phyloP scores from a whole-genome alignment of 2,888 invertebrate species.

The Ichneumoninae sp. region DNA sequence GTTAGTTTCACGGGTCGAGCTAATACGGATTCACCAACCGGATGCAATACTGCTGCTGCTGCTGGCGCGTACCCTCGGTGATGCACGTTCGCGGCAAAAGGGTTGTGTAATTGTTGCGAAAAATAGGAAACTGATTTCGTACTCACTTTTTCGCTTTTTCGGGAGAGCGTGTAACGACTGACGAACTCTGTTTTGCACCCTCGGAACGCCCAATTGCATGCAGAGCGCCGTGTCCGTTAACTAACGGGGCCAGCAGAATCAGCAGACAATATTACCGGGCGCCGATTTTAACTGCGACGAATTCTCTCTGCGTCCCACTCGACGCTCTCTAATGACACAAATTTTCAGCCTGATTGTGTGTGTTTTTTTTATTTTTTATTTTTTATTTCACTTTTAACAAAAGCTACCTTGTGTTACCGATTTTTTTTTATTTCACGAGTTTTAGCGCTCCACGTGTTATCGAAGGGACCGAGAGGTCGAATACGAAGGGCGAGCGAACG shows the following conservation, averaged over 20 bases:
- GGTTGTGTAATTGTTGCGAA: slow-evolving; percentile 53
- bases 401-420: neutral
- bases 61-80: slow-evolving; percentile 34
- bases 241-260: neutral
- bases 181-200: slow-evolving; percentile 44
- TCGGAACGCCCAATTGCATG: neutral
- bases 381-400: neutral
- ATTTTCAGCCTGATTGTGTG: slow-evolving; percentile 47
- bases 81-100: slow-evolving; percentile 16
- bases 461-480: slow-evolving; percentile 12
- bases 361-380: slow-evolving; percentile 2
- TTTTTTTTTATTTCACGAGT: slow-evolving; percentile 18
- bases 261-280: neutral
- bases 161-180: slow-evolving; percentile 30
- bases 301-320: slow-evolving; percentile 4
- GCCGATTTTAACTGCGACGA: slow-evolving; percentile 11
- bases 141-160: slow-evolving; percentile 10
- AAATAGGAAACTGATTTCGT: slow-evolving; percentile 54
- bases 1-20: slow-evolving; percentile 52
- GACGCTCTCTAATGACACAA: slow-evolving; percentile 30
- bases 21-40: slow-evolving; percentile 28
- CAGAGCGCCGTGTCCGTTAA: neutral
- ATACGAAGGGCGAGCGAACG: neutral
- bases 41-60: slow-evolving; percentile 40
- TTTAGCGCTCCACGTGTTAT: slow-evolving; percentile 50